Conservation (phyloP, 2,888 invertebrate genomes). For the Caenorhabditis sp. region DNA sequence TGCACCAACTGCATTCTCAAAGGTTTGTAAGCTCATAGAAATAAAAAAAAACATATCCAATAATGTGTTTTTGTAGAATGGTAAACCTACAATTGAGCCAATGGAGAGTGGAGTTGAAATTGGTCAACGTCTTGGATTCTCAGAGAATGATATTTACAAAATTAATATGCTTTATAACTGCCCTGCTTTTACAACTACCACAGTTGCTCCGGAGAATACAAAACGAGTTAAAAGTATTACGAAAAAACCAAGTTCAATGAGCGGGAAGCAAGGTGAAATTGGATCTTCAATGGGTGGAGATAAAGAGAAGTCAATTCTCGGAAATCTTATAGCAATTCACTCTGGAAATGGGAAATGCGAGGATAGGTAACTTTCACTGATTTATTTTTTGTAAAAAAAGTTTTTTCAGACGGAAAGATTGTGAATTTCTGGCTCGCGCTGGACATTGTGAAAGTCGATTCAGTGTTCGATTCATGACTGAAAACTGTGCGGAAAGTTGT, state of each 20-base stretch:
- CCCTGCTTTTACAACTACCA: constrained; percentile 41
- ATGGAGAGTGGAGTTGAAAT: constrained; percentile 61
- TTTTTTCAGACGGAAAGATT: constrained; percentile 55
- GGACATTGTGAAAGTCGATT: constrained; percentile 66
- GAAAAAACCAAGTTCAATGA: constrained; percentile 28
- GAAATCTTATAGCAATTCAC: constrained; percentile 29
- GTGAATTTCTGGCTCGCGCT: constrained; percentile 59
- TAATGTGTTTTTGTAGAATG: constrained; percentile 50
- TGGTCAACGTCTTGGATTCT: constrained; percentile 69
- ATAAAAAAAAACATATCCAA: background rate
- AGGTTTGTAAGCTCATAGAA: constrained; percentile 55
- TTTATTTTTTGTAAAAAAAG: background rate
- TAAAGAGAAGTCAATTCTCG: constrained; percentile 21
- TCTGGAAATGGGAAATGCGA: constrained; percentile 42
- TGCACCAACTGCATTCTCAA: constrained; percentile 73
- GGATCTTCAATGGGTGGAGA: constrained; percentile 36
- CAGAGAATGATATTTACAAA: constrained; percentile 69
- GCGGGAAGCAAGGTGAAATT: constrained; percentile 32
- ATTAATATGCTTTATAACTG: constrained; percentile 71
- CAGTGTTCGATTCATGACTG: constrained; percentile 63
- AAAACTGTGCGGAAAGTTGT: constrained; percentile 65
- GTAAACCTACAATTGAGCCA: constrained; percentile 67
- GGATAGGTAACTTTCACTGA: constrained; percentile 25
- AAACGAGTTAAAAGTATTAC: constrained; percentile 40
- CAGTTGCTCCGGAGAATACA: constrained; percentile 16